Evolutionary conservation across 2,113 vertebrate genomes (phyloP), one percentile per base, ranked within the genome.

Genomic region (Pelobates fuscus): DNA sequence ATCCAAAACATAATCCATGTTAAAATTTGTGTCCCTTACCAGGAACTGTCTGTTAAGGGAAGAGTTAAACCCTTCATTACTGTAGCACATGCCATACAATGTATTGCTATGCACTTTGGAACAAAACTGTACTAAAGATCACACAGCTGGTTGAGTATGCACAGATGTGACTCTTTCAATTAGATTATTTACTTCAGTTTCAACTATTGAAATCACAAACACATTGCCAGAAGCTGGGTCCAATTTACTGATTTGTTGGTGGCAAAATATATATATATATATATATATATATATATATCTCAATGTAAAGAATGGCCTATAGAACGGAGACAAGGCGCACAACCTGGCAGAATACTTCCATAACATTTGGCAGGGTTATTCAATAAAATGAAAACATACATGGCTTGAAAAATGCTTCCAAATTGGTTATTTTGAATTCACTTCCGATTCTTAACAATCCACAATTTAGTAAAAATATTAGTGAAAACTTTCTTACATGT

Each of bases 131-230:
- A 69, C 23, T 29, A 57, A 41, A 70, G 55, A 70, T 70, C 68
- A 60, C 68, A 70, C 68, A 70, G 68, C 68, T 70, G 55, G 54
- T 37, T 70, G 54, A 70, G 55, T 59, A 70, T 60, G 68, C 57
- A 49, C 55, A 70, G 68, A 44, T 70, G 68, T 70, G 55, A 24
- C 55, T 60, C 55, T 32, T 43, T 49, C 67, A 69, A 69, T 69
- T 69, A 69, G 67, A 69, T 58, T 69, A 69, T 69, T 69, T 69
- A 69, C 67, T 52, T 25, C 17, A 58, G 52, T 68, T 12, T 29
- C 32, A 69, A 29, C 67, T 69, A 69, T 69, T 58, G 27, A 68
- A 69, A 69, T 69, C 67, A 69, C 67, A 69, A 69, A 69, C 67
- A 69, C 37, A 69, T 69, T 69, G 32, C 67, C 52, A 69, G 67